Evolutionary conservation across 2,113 vertebrate genomes (phyloP), one percentile per base, ranked within the genome.

Genomic region (Copsychus sechellarum): DNA sequence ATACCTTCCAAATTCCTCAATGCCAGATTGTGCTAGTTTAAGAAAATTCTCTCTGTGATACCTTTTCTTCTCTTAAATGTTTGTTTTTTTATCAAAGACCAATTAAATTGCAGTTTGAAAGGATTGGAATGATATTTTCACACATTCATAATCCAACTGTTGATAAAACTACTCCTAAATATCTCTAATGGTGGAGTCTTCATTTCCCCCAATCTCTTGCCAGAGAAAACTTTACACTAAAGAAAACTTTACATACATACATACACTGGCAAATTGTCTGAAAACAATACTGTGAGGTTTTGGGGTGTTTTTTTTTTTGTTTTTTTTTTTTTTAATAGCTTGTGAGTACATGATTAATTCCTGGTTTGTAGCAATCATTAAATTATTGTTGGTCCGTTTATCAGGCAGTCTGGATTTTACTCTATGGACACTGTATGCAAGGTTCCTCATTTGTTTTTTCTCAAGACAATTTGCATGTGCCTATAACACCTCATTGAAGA

Each of bases 1-100:
- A 92, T 67, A 93, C 80, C 60, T 91, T 96, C 76, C 88, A 95
- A 84, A 94, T 95, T 97, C 92, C 57, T 94, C 69, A 81, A 8
- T 9, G 2, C 43, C 40, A 67, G 53, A 92, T 93, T 93, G 23
- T 88, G 58, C 51, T 71, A 61, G 43, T 90, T 88, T 73, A 84
- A 90, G 80, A 88, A 93, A 94, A 64, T 40, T 78, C 64, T 36
- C 92, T 82, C 38, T 71, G 2, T 86, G 64, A 38, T 84, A 67
- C 31, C 40, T 88, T 90, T 81, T 88, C 24, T 86, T 16, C 38
- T 18, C 88, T 83, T 38, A 76, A 72, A 86, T 67, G 18, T 8
- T 48, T 78, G 38, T 40, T 2, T 28, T 70, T 90, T 70, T 81
- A 69, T 77, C 56, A 66, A 86, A 40, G 33, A 64, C 4, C 21